These are phyloP conservation scores for Clarias platycephalus DNA, from an alignment of 2,797 vertebrate species.

Conservation along the genomic window DNA sequence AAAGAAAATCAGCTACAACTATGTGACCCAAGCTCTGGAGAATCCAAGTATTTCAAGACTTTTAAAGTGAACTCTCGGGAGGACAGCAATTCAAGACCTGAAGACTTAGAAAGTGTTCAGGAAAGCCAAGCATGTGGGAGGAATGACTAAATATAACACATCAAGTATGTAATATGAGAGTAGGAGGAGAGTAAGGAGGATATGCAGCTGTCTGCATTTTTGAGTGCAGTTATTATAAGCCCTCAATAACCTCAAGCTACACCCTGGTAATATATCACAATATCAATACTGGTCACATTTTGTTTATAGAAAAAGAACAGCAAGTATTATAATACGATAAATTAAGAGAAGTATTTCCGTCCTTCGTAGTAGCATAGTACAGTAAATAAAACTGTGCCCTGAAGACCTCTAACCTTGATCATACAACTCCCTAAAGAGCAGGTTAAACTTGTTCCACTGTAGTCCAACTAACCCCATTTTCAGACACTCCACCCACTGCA, in stretches of 20 bases:
- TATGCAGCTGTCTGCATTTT: slow-evolving; percentile 28
- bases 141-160: slow-evolving; percentile 38
- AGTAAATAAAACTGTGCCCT: background rate
- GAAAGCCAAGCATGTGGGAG: slow-evolving; percentile 39
- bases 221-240: slow-evolving; percentile 29
- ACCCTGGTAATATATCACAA: slow-evolving; percentile 8
- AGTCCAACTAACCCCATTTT: background rate
- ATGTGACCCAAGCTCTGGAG: slow-evolving; percentile 30
- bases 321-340: background rate
- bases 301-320: background rate
- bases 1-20: slow-evolving; percentile 15
- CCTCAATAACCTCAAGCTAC: slow-evolving; percentile 4
- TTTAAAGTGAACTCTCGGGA: slow-evolving; percentile 21
- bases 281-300: background rate
- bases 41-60: slow-evolving; percentile 28
- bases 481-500: background rate
- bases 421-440: slow-evolving; percentile 14
- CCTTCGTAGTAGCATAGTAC: background rate
- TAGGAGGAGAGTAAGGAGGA: slow-evolving; percentile 12
- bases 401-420: slow-evolving; percentile 15
- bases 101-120: slow-evolving; percentile 21
- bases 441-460: background rate
- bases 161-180: slow-evolving; percentile 28
- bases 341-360: background rate
- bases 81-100: slow-evolving; percentile 17